Base-by-base conservation (phyloP, 2,888 invertebrate genomes). In the Pasiphila rectangulata region DNA sequence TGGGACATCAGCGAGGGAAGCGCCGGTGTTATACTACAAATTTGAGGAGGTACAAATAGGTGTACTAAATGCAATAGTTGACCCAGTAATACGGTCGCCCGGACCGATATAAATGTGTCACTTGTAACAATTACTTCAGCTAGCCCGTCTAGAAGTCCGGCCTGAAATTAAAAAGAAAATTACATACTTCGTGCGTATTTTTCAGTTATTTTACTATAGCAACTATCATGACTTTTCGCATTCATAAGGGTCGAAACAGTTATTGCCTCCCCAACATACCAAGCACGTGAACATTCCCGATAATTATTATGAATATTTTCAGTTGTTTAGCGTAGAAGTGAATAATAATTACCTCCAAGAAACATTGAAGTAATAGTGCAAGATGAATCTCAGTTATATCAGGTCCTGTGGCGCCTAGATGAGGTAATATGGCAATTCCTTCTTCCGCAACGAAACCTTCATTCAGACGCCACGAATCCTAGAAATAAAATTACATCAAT, bases 401-500 rank as follows among this genome's bases (percentile, higher is more conserved):
- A 7, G 97, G 95, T 51, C 97, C 95, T 52, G 91, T 93, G 58
- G 93, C 93, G 38, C 96, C 94, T 52, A 97, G 90, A 74, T 96
- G 95, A 53, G 98, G 97, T 75, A 98, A 83, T 63, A 98, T 93
- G 42, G 92, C 92, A 47, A 92, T 92, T 34, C 97, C 98, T 86
- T 98, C 98, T 46, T 95, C 94, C 7, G 95, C 96, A n/a, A 98
- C 95, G 75, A 98, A 98, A 21, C 97, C 98, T 76, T 98, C 97
- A 63, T 93, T 94, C 16, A 98, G 83, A 61, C 95, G 92, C 97
- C 98, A 98, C 0, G 93, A 91, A 57, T 97, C 95, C 77, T 93
- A 52, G 25, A 47, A 56, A 6, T 10, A 36, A 16, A n/a, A 36
- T 10, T 5, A 19, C 2, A 30, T 15, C 4, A 29, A 29, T 15